Evolutionary conservation across 2,113 vertebrate species (phyloP), one percentile per base, ranked within the genome.

Genomic region (Percina caprodes): DNA sequence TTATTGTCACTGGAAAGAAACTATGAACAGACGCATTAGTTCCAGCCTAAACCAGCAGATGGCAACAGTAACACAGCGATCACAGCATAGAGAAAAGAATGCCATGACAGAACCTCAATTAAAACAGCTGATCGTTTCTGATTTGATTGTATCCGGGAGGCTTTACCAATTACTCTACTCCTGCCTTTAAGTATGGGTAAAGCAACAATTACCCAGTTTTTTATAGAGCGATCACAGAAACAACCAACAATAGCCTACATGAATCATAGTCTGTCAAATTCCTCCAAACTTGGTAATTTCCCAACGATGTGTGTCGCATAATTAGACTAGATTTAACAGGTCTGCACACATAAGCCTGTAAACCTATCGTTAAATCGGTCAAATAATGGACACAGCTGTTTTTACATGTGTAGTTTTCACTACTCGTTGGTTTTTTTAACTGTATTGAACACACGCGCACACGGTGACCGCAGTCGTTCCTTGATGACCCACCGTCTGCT

Each of bases 401-500:
- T 4, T 26, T n/a, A 14, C 15, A 5, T 63, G 55, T 30, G 6
- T 63, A 48, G n/a, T 66, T 65, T 67, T 59, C 10, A 19, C 15
- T 24, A 5, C 7, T 26, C 30, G 0, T 23, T 35, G 33, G n/a
- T 65, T 76, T 46, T 30, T 70, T 76, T 71, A n/a, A 4, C 10
- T 1, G 3, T 16, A 19, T 60, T 67, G 56, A 23, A 61, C 52
- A 7, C 48, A 15, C 69, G 13, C 60, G 7, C 54, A 39, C 48
- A 55, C 56, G 3, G 0, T 56, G 80, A 51, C 83, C 54, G 71
- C 82, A 21, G 68, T 77, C 80, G 70, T 72, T 84, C 61, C 60
- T 79, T 51, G 88, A 88, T 85, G 74, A 86, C 83, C 85, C 83
- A 35, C 68, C 59, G 85, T 84, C 87, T 80, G 82, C 83, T 86